Evolutionary conservation across 2,113 vertebrate species (phyloP), one percentile per base, ranked within the genome.

Genomic region (Ophthalmolycus amberensis): DNA sequence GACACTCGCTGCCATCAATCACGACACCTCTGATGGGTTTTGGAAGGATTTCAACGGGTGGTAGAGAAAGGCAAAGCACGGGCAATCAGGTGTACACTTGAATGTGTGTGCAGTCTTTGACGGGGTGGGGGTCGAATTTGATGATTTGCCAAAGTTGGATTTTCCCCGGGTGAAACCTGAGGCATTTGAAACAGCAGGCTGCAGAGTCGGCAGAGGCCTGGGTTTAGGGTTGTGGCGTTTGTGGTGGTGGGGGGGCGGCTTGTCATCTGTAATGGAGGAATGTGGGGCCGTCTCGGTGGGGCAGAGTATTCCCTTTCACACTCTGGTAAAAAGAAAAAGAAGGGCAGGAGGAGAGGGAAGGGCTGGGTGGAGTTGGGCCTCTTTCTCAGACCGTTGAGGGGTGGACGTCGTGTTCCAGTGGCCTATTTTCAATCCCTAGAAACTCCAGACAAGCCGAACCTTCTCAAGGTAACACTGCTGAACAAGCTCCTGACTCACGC

Each of bases 211-310:
- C 87, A 83, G 86, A 83, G 86, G 82, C 75, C 85, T 34, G 67
- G 80, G 60, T 89, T 84, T 74, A 44, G 79, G 77, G 73, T 60
- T 8, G 58, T 18, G 25, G 83, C 20, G 69, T 42, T 65, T 37
- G 69, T 0, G 73, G 54, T 69, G 64, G 29, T 3, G 32, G 25
- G 83, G 38, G 78, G 58, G 56, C 52, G 46, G 82, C 88, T 85
- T 89, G 86, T 95, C 90, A 89, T 90, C 85, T 89, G 90, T 88
- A 91, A 88, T 88, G 86, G 81, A 92, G 90, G 91, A 94, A 94
- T 91, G 89, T 86, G 86, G 88, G 90, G 85, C 81, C 83, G 66
- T 90, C 84, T 90, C 68, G 50, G 77, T 80, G 83, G 83, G 74
- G 89, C 83, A 81, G 77, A 84, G 88, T 93, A 91, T 94, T 90